These are phyloP conservation scores for Bombus vancouverensis DNA, from an alignment of 1,140 invertebrate genomes.

Conservation along the genomic window DNA sequence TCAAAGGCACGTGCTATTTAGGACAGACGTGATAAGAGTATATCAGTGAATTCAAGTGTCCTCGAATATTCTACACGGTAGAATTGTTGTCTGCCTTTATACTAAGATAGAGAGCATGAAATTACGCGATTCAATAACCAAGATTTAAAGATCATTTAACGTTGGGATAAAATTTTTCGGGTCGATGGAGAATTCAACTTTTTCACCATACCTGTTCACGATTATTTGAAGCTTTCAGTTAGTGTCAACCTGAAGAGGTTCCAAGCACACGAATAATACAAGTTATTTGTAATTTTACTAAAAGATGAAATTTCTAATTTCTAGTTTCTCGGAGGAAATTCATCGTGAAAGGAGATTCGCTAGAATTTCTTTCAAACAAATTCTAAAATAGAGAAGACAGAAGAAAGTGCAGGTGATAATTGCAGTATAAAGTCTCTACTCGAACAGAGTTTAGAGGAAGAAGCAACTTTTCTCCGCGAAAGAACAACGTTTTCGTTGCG, in stretches of 20 bases:
- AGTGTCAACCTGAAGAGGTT: too few species aligned
- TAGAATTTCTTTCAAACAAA: background rate
- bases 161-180: background rate
- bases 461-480: background rate
- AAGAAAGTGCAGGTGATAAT: background rate
- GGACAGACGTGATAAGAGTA: background rate
- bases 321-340: background rate
- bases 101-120: too few species aligned
- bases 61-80: background rate
- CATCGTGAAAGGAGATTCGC: background rate
- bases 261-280: too few species aligned
- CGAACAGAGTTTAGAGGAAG: background rate
- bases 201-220: background rate
- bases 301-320: background rate
- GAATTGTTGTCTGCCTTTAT: background rate
- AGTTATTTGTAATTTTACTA: too few species aligned
- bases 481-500: conserved; percentile 31
- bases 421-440: background rate
- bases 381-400: background rate
- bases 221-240: too few species aligned
- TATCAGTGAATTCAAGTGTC: background rate
- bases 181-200: background rate
- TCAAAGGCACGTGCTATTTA: background rate
- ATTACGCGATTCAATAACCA: too few species aligned
- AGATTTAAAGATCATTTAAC: background rate